Conservation (phyloP, 2,888 invertebrate genomes). For the Limnephilus lunatus region DNA sequence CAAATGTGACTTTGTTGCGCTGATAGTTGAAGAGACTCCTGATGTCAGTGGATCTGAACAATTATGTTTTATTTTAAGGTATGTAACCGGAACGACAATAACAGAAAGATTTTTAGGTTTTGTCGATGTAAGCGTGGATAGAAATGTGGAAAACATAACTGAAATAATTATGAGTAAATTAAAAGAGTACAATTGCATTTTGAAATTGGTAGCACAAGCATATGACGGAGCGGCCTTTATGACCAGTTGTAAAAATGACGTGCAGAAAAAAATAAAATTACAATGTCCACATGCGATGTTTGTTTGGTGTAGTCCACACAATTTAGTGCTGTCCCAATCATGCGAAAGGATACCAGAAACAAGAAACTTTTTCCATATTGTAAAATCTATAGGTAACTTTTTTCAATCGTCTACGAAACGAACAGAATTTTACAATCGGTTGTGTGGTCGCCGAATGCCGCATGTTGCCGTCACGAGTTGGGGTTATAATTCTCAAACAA, state of each 20-base stretch:
- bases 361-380: conserved; percentile 67
- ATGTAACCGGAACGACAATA: conserved; percentile 66
- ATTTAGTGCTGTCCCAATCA: conserved; percentile 67
- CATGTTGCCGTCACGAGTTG: background rate
- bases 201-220: conserved; percentile 69
- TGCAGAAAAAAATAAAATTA: conserved; percentile 68
- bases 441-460: conserved; percentile 31
- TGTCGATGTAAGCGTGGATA: conserved; percentile 67
- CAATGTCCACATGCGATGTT: conserved; percentile 66
- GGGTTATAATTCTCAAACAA: conserved; percentile 49
- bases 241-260: conserved; percentile 67
- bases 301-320: conserved; percentile 67
- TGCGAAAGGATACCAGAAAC: conserved; percentile 67
- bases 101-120: conserved; percentile 68
- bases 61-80: conserved; percentile 68
- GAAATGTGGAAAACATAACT: conserved; percentile 66
- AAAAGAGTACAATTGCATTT: conserved; percentile 65
- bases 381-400: conserved; percentile 68
- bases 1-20: conserved; percentile 66
- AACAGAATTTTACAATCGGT: conserved; percentile 57
- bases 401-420: conserved; percentile 67
- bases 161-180: conserved; percentile 65
- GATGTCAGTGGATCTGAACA: conserved; percentile 67
- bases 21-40: conserved; percentile 68
- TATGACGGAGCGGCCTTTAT: conserved; percentile 68